Evolutionary conservation across 1,140 invertebrate genomes (phyloP).

Genomic region (Pissodes strobi): DNA sequence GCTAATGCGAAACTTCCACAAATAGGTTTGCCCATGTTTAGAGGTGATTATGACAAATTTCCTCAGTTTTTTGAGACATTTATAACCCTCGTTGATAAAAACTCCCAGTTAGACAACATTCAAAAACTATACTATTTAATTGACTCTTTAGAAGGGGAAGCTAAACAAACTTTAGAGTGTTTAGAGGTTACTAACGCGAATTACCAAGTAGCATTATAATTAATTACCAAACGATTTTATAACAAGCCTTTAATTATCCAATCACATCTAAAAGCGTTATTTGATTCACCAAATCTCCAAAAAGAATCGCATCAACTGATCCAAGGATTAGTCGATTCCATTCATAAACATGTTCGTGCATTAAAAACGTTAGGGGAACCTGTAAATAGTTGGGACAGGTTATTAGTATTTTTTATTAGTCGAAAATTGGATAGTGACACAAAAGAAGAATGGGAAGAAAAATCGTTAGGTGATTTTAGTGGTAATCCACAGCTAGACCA

Average conservation of each 20-base stretch:
- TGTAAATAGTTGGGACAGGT: too few relatives aligned
- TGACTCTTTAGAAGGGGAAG: not conserved
- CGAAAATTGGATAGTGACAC: too few relatives aligned
- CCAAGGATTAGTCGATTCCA: not conserved
- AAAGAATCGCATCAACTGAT: not conserved
- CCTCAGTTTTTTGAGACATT: not conserved
- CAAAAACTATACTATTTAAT: conserved; percentile 1
- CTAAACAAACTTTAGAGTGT: not conserved
- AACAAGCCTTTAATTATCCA: conserved; percentile 2
- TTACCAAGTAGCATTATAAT: not conserved
- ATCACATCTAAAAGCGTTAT: not conserved
- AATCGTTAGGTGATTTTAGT: too few relatives aligned
- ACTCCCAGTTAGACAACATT: not conserved
- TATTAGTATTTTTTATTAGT: too few relatives aligned
- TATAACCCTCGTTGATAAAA: not conserved
- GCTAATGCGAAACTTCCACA: too few relatives aligned
- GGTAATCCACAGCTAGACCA: too few relatives aligned
- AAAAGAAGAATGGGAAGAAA: too few relatives aligned
- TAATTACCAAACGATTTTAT: not conserved
- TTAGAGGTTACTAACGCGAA: conserved; percentile 1
- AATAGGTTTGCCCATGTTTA: conserved; percentile 1
- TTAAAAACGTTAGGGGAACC: too few relatives aligned
- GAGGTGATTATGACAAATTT: not conserved
- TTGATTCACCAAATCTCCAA: not conserved
- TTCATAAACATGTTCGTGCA: too few relatives aligned